A percentile compares a stretch with the other conserved stretches of the same genome.
phyloP scores from a whole-genome alignment of 2,888 invertebrate genomes.

The Liodrosophila aerea region DNA sequence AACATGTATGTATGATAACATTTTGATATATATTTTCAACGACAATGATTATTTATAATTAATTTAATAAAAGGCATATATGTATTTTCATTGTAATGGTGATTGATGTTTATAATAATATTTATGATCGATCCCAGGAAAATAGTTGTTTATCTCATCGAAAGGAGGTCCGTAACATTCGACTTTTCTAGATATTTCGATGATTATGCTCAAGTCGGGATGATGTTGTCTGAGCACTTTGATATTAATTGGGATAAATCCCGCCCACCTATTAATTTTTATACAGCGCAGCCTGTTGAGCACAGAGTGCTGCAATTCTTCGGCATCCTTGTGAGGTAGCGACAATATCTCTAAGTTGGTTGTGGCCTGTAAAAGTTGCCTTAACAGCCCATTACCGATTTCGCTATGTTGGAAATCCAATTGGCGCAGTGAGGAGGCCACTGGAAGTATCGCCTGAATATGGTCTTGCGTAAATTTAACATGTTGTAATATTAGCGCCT shows the following conservation, averaged over 20 bases:
- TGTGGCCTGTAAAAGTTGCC: conserved; percentile 32
- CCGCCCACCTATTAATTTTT: conserved; percentile 42
- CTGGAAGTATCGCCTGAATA: conserved; percentile 21
- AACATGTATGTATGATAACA: too few relatives aligned
- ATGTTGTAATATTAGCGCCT: conserved; percentile 47
- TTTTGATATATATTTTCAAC: too few relatives aligned
- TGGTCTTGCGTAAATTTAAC: conserved; percentile 26
- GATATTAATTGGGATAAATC: conserved; percentile 21
- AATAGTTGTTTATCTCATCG: conserved; percentile 6
- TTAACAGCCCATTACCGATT: conserved; percentile 34
- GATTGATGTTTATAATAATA: too few relatives aligned
- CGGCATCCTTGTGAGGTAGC: conserved; percentile 34
- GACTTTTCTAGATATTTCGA: conserved; percentile 23
- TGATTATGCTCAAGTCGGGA: conserved; percentile 32
- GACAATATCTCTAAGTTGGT: conserved; percentile 26
- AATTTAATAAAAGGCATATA: too few relatives aligned
- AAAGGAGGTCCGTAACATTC: conserved; percentile 32
- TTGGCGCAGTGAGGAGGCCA: conserved; percentile 32
- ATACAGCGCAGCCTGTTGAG: conserved; percentile 23
- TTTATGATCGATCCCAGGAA: too few relatives aligned
- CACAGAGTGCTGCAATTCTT: conserved; percentile 20
- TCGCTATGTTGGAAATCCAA: conserved; percentile 53
- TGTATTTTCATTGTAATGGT: too few relatives aligned
- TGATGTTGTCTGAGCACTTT: conserved; percentile 14
- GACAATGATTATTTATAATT: too few relatives aligned